Percentiles rank a stretch among this genome's conserved stretches.
These are phyloP conservation scores for Acrobasis suavella DNA, from an alignment of 2,888 invertebrate genomes.

Conservation along the genomic window DNA sequence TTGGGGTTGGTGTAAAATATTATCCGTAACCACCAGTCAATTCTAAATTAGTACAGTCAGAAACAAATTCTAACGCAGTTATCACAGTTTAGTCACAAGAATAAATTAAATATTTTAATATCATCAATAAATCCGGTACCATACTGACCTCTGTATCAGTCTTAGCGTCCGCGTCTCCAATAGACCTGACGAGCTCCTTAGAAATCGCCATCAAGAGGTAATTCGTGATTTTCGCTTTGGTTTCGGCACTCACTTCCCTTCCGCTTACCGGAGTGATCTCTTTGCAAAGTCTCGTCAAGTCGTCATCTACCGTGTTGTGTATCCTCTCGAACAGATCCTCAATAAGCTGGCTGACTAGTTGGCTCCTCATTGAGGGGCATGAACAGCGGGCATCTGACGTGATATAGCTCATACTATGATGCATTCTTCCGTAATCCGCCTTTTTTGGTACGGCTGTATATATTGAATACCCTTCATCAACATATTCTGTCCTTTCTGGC, in stretches of 20 bases:
- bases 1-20: neutral
- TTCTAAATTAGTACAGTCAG: constrained; percentile 46
- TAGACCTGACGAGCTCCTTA: constrained; percentile 77
- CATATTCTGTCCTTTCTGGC: constrained; percentile 73
- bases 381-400: constrained; percentile 70
- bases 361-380: constrained; percentile 73
- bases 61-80: constrained; percentile 49
- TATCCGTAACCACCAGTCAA: constrained; percentile 23
- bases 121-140: constrained; percentile 38
- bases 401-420: constrained; percentile 76
- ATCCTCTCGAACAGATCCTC: constrained; percentile 75
- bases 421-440: constrained; percentile 73
- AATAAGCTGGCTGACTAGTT: constrained; percentile 73
- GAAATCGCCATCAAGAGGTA: constrained; percentile 79
- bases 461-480: constrained; percentile 75
- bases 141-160: constrained; percentile 73
- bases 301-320: constrained; percentile 69
- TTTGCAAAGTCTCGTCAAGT: constrained; percentile 65
- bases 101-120: constrained; percentile 31
- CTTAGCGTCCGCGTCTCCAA: constrained; percentile 78
- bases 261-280: constrained; percentile 60
- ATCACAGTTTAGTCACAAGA: constrained; percentile 64
- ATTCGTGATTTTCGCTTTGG: constrained; percentile 78
- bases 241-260: constrained; percentile 62
- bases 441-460: constrained; percentile 77